Percentiles rank a stretch among this genome's conserved stretches.
These are phyloP conservation scores for Diplolepis rosae DNA, from an alignment of 2,888 invertebrate genomes.

Conservation along the genomic window DNA sequence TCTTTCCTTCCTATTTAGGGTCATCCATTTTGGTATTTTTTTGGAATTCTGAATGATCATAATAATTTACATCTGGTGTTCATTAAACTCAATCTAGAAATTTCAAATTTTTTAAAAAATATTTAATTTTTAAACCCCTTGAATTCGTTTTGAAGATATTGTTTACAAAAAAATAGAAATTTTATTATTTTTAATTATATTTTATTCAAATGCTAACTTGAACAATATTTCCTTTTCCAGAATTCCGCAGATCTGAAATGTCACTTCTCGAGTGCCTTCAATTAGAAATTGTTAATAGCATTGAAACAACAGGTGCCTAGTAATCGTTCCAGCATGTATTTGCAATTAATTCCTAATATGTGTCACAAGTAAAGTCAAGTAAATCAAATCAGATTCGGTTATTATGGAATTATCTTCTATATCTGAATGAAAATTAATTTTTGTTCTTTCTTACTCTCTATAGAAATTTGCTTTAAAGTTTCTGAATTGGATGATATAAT, in stretches of 20 bases:
- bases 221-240: neutral
- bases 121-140: no score
- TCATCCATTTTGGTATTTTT: neutral
- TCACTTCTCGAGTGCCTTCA: neutral
- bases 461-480: neutral
- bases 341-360: neutral
- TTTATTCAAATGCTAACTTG: neutral
- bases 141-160: no score
- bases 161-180: neutral
- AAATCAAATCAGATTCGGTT: neutral
- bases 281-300: neutral
- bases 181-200: neutral
- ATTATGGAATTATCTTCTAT: neutral
- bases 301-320: conserved; percentile 2
- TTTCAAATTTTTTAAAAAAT: no score
- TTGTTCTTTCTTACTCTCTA: neutral
- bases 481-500: no score
- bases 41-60: conserved; percentile 9
- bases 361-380: neutral
- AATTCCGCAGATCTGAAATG: neutral
- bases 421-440: neutral
- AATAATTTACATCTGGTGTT: no score
- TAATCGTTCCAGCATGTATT: neutral
- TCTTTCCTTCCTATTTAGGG: conserved; percentile 16
- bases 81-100: no score